These are phyloP conservation scores for Trichomalopsis sarcophagae DNA, from an alignment of 1,140 invertebrate species.

Conservation along the genomic window DNA sequence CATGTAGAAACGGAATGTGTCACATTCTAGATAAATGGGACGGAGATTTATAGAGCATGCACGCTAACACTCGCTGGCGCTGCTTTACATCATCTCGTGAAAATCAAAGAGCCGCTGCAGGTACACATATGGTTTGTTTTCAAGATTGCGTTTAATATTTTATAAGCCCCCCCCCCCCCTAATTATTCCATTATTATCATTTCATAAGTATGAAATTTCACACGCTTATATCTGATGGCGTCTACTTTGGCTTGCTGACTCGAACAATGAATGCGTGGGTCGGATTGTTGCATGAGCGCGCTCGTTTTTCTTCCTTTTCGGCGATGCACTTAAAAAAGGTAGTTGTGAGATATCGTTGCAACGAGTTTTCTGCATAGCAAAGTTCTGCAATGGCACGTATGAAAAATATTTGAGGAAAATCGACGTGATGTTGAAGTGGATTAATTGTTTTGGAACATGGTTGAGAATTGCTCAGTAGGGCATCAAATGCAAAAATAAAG, in stretches of 20 bases:
- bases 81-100: not conserved
- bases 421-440: no score
- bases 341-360: not conserved
- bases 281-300: not conserved
- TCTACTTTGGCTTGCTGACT: no score
- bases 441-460: no score
- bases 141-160: slow-evolving; percentile 1
- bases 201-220: slow-evolving; percentile 5
- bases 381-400: not conserved
- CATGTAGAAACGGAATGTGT: not conserved
- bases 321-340: not conserved
- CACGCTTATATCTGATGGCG: not conserved
- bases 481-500: no score
- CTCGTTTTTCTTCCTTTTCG: not conserved
- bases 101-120: not conserved
- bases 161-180: not conserved
- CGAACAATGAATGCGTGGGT: not conserved
- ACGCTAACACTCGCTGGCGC: not conserved
- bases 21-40: not conserved
- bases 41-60: not conserved
- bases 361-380: not conserved
- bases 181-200: not conserved
- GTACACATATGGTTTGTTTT: not conserved
- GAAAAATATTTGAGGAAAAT: no score
- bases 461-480: no score